Evolutionary conservation across 2,113 vertebrate species (phyloP), one percentile per base, ranked within the genome.

Genomic region (Silurus meridionalis): DNA sequence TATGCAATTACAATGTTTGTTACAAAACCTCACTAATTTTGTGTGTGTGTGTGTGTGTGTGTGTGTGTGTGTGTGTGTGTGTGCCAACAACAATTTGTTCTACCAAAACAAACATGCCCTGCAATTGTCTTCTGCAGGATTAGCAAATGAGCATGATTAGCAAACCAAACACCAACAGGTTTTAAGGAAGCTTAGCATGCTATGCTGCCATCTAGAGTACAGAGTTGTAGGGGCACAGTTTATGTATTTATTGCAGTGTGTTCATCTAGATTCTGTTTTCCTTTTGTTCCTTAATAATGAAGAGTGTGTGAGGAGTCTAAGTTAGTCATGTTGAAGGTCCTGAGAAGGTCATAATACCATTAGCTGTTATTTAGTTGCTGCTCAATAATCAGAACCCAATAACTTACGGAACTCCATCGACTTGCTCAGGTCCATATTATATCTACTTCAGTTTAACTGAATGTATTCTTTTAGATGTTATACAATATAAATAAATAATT

Each of bases 131-230:
- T 77, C 23, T 55, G 52, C 52, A 77, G 11, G 48, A 23, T 53
- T 17, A 19, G 15, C 28, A 72, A 46, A 72, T 72, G 28, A 72
- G 37, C 6, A 48, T 17, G 14, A 72, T 19, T 11, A 25, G 9
- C 11, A 77, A 53, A 25, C 0, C 11, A 25, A 66, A 53, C 52
- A 23, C 9, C 71, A 67, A 63, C 37, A 60, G 28, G 13, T 23
- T 57, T 78, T 8, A 21, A 25, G 21, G 10, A 77, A 57, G 8
- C 55, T 63, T 37, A 63, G 58, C 83, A 64, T 80, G 72, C n/a
- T 81, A 37, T 75, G 53, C 82, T 85, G 81, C 91, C 90, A 89
- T 71, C 90, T 90, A 83, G 53, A 84, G 90, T 67, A 79, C 60
- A 23, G 55, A 80, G 9, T 37, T n/a, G 50, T 60, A 21, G 10